Percentiles rank a stretch among this genome's conserved stretches.
Evolutionary conservation across 2,797 vertebrate genomes (phyloP).

Genomic region (Melanotaenia parkinsoni): DNA sequence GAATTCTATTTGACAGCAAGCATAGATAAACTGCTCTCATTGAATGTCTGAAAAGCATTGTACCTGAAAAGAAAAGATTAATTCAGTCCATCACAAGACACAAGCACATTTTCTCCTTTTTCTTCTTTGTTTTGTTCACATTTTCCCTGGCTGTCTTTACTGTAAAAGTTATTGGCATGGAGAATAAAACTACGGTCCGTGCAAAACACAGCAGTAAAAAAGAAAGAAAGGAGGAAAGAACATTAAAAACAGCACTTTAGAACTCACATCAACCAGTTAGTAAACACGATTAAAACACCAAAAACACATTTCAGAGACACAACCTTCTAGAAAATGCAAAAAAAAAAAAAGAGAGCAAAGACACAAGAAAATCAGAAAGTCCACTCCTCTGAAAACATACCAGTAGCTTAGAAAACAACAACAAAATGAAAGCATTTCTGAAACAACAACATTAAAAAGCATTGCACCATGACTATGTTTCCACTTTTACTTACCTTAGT

Average conservation of each 20-base stretch:
- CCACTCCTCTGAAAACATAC: no score
- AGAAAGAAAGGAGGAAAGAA: neutral
- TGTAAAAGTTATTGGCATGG: neutral
- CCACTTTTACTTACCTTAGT: no score
- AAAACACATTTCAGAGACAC: neutral
- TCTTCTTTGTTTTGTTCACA: neutral
- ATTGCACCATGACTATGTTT: no score
- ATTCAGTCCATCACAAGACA: constrained; percentile 68
- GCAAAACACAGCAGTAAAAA: no score
- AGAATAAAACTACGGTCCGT: neutral
- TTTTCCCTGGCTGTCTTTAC: neutral
- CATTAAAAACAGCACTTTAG: neutral
- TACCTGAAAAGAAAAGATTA: constrained; percentile 76
- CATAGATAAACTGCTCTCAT: constrained; percentile 68
- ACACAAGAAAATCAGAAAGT: neutral
- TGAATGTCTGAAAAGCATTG: constrained; percentile 59
- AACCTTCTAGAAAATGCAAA: neutral
- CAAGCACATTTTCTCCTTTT: constrained; percentile 36
- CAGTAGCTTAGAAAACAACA: neutral
- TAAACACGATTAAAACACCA: neutral
- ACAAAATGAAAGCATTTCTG: neutral
- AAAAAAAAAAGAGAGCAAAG: neutral
- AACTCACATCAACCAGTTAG: neutral
- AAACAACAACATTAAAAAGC: neutral
- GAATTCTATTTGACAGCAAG: constrained; percentile 69